Evolutionary conservation across 2,113 vertebrate species (phyloP).

Genomic region (Mixornis gularis): DNA sequence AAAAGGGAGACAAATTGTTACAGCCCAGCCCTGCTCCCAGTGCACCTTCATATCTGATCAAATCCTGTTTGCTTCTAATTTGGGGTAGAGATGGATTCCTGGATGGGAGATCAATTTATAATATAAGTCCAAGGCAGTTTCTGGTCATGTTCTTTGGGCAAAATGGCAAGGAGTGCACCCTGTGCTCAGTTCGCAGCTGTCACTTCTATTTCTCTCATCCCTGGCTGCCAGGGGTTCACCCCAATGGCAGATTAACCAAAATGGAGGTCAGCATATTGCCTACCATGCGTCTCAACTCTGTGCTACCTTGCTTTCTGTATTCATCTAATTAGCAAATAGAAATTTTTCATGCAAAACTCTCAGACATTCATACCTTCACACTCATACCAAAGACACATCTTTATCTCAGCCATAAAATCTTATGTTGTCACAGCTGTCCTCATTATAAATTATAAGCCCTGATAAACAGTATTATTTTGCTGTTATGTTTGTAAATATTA

Average conservation of each 20-base stretch:
- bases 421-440: not conserved
- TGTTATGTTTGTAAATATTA: not conserved
- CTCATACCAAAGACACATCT: not conserved
- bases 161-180: fast-evolving
- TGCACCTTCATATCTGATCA: not conserved
- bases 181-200: not conserved
- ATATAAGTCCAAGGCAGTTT: not conserved
- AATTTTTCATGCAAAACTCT: not conserved
- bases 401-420: not conserved
- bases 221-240: not conserved
- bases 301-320: not conserved
- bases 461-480: not conserved
- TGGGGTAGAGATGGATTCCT: not conserved
- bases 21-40: not conserved
- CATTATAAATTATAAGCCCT: constrained; percentile 5
- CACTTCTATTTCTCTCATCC: not conserved
- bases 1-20: not conserved
- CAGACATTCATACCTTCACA: not conserved
- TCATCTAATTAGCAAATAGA: not conserved
- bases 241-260: not conserved
- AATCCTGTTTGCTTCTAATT: not conserved
- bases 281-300: not conserved
- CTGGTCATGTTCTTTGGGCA: not conserved
- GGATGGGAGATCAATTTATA: not conserved
- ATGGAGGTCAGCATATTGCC: not conserved